These are phyloP conservation scores for Equus quagga DNA, from an alignment of 2,113 vertebrate genomes.

Conservation along the genomic window DNA sequence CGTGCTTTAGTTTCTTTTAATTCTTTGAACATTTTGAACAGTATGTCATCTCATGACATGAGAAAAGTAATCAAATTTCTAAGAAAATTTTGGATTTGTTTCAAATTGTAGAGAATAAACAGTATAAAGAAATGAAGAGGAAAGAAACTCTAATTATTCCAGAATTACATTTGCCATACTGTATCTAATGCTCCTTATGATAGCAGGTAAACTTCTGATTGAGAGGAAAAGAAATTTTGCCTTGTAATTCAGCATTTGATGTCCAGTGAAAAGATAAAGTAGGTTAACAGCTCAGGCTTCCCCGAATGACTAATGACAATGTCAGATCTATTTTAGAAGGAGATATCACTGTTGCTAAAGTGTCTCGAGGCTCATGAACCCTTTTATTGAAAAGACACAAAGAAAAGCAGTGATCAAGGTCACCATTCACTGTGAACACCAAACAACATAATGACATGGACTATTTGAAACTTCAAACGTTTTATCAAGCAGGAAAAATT, in stretches of 20 bases:
- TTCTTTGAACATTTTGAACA: neutral
- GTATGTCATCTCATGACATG: neutral
- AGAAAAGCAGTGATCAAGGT: constrained; percentile 62
- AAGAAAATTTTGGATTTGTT: neutral
- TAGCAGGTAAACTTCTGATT: neutral
- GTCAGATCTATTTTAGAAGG: constrained; percentile 66
- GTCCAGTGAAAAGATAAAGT: constrained; percentile 62
- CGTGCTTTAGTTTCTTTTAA: neutral
- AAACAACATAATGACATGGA: constrained; percentile 66
- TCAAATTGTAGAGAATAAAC: neutral
- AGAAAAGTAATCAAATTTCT: constrained; percentile 9
- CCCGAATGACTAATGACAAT: constrained; percentile 55
- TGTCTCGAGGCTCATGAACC: constrained; percentile 45
- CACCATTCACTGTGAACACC: constrained; percentile 44
- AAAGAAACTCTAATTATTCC: constrained; percentile 8
- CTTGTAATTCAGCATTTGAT: constrained; percentile 59
- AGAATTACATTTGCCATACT: neutral
- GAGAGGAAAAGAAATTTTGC: neutral
- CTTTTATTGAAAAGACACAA: constrained; percentile 67
- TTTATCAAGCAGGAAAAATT: constrained; percentile 66
- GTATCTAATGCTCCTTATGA: neutral
- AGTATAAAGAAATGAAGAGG: neutral
- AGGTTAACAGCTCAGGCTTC: constrained; percentile 57
- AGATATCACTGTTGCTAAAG: constrained; percentile 50
- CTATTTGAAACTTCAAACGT: constrained; percentile 63